Conservation (phyloP, 2,888 invertebrate species). For the Bedellia somnulentella region DNA sequence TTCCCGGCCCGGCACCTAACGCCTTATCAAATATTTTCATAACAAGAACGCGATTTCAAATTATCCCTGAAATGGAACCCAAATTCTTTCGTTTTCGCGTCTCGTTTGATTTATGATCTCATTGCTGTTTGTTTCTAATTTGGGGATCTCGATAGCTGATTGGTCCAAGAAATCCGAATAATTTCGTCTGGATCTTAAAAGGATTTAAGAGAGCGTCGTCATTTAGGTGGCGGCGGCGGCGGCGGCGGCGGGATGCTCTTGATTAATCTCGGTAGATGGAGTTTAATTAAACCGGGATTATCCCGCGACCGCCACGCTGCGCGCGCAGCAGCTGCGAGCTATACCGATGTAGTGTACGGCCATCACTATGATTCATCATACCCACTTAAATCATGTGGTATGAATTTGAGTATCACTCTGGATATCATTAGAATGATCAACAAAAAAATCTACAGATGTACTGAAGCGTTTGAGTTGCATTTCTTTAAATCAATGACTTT, state of each 20-base stretch:
- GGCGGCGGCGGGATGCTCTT: slow-evolving; percentile 15
- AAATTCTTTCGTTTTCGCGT: not conserved
- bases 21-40: slow-evolving; percentile 4
- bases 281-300: slow-evolving; percentile 50
- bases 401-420: no score
- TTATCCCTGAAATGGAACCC: slow-evolving; percentile 2
- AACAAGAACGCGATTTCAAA: slow-evolving; percentile 1
- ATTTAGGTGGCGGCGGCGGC: not conserved
- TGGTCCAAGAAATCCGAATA: not conserved
- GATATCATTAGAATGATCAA: no score
- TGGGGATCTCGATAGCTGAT: not conserved
- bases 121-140: not conserved
- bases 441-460: no score
- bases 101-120: not conserved
- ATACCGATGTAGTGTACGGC: no score
- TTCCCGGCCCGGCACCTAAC: not conserved
- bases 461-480: no score
- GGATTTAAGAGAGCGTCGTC: slow-evolving; percentile 8
- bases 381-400: no score
- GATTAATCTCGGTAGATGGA: slow-evolving; percentile 35
- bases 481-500: no score
- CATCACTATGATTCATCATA: no score
- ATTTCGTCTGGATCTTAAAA: not conserved
- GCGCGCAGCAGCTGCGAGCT: slow-evolving; percentile 14
- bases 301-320: slow-evolving; percentile 28